Conservation (phyloP, 2,888 invertebrate genomes). For the Marasmarcha lunaedactyla region DNA sequence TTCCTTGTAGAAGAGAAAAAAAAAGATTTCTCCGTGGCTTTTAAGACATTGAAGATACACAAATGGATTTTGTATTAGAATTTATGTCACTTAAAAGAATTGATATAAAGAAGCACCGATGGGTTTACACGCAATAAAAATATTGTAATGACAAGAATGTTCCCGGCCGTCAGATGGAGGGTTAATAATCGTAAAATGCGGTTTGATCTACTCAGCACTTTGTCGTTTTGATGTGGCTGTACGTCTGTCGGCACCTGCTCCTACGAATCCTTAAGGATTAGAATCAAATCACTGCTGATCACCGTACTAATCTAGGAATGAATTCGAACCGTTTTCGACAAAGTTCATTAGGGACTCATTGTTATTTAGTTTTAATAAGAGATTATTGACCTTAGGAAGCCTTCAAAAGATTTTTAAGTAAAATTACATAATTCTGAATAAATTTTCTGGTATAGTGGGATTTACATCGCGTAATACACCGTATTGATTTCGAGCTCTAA, state of each 20-base stretch:
- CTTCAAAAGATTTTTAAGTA: too few relatives aligned
- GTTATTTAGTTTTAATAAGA: too few relatives aligned
- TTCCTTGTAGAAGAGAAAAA: constrained; percentile 68
- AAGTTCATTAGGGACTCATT: too few relatives aligned
- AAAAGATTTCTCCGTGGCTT: constrained; percentile 68
- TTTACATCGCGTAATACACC: too few relatives aligned
- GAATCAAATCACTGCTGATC: too few relatives aligned
- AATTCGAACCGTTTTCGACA: too few relatives aligned
- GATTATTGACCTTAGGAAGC: too few relatives aligned
- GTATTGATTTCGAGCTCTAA: too few relatives aligned
- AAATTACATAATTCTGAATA: too few relatives aligned
- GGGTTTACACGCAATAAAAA: constrained; percentile 69
- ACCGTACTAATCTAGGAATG: too few relatives aligned
- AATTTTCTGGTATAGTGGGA: too few relatives aligned
- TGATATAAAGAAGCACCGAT: constrained; percentile 67
- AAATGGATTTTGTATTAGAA: constrained; percentile 71
- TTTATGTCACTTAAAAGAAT: constrained; percentile 68
- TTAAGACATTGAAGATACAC: constrained; percentile 69
- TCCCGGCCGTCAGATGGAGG: constrained; percentile 63
- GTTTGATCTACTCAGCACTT: constrained; percentile 50
- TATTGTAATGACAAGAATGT: constrained; percentile 62
- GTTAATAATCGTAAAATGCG: constrained; percentile 67
- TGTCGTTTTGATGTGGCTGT: constrained; percentile 24
- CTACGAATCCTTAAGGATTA: too few relatives aligned
- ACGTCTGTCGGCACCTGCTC: neutral